phyloP scores from a whole-genome alignment of 2,888 invertebrate genomes.

The Andrena bicolor region DNA sequence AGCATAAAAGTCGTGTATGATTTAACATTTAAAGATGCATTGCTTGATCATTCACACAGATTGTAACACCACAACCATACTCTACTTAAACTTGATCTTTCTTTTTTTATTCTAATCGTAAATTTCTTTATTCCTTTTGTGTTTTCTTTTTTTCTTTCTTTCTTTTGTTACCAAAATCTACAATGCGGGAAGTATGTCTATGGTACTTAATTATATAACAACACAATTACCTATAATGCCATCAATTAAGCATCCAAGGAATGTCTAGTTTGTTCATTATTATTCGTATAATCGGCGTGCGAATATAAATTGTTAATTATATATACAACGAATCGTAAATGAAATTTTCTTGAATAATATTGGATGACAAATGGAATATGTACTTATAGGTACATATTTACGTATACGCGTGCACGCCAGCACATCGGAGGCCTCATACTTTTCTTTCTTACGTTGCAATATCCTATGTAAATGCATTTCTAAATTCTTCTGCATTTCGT shows the following conservation, averaged over 20 bases:
- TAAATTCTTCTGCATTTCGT: conserved; percentile 10
- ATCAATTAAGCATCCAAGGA: conserved; percentile 27
- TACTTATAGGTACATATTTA: conserved; percentile 19
- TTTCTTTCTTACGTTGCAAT: conserved; percentile 32
- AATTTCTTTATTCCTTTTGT: conserved; percentile 16
- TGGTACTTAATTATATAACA: conserved; percentile 39
- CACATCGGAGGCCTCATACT: conserved; percentile 32
- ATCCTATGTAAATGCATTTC: conserved; percentile 18
- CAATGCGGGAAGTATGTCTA: conserved; percentile 22
- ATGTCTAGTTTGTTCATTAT: conserved; percentile 26
- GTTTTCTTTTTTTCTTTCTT: conserved; percentile 28
- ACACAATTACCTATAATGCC: conserved; percentile 12
- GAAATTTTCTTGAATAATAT: conserved; percentile 36
- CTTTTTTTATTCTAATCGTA: conserved; percentile 26
- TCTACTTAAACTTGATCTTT: conserved; percentile 26
- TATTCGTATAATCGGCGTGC: conserved; percentile 17
- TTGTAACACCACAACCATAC: conserved; percentile 19
- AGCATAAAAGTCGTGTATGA: conserved; percentile 29
- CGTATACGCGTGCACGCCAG: conserved; percentile 22
- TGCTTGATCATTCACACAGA: conserved; percentile 41
- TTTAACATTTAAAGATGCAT: conserved; percentile 25
- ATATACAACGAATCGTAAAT: conserved; percentile 7
- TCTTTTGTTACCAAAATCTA: conserved; percentile 26
- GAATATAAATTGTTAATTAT: conserved; percentile 37
- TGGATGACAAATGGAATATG: conserved; percentile 13